These are phyloP conservation scores for Cotesia vestalis DNA, from an alignment of 1,140 invertebrate genomes.

Conservation along the genomic window DNA sequence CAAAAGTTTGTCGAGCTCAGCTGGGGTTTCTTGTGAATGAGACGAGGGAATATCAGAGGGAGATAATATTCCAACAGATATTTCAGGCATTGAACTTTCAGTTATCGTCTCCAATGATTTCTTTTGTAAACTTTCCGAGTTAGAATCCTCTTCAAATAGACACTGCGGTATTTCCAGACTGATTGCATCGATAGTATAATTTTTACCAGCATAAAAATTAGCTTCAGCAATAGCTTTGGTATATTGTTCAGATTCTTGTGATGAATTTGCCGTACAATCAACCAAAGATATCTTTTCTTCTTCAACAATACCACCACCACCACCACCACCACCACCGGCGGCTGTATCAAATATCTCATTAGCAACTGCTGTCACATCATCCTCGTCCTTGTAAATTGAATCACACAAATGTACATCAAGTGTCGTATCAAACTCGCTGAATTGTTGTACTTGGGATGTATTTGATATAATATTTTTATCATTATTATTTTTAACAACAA, in stretches of 20 bases:
- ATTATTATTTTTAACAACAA: background rate
- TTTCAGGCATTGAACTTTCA: conserved; percentile 23
- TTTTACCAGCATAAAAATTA: conserved; percentile 36
- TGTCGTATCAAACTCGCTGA: conserved; percentile 19
- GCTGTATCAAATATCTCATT: conserved; percentile 22
- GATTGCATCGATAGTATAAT: conserved; percentile 41
- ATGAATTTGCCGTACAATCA: background rate
- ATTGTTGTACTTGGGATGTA: conserved; percentile 4
- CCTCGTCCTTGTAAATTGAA: conserved; percentile 22
- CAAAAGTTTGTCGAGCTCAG: no score
- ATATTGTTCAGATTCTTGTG: conserved; percentile 18
- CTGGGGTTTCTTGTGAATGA: background rate
- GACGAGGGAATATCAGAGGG: background rate
- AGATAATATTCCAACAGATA: conserved; percentile 8
- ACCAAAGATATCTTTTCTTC: background rate
- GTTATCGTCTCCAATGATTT: conserved; percentile 16
- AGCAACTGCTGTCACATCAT: conserved; percentile 2
- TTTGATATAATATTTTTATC: background rate
- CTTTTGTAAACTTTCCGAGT: conserved; percentile 17
- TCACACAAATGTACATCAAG: conserved; percentile 19
- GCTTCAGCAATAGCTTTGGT: conserved; percentile 29
- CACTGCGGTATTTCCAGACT: conserved; percentile 38
- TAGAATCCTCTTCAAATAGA: conserved; percentile 41
- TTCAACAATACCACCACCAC: background rate
- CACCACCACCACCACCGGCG: background rate